phyloP scores from a whole-genome alignment of 2,113 vertebrate species.

The Notechis scutatus region DNA sequence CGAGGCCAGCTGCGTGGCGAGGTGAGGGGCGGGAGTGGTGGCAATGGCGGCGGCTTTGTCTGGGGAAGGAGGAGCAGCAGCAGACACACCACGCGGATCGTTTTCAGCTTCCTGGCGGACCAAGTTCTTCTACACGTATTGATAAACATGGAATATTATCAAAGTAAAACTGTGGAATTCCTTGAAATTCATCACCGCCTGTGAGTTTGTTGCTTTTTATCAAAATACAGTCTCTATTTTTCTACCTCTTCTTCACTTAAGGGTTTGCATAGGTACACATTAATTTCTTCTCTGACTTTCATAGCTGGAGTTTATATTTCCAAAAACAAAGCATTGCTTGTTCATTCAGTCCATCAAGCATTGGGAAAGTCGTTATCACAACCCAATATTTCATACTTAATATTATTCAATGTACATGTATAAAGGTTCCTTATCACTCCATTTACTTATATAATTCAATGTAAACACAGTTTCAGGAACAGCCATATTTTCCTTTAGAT shows the following conservation, averaged over 20 bases:
- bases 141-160: background rate
- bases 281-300: background rate
- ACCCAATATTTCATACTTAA: background rate
- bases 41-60: slow-evolving; percentile 39
- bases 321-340: background rate
- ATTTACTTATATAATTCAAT: background rate
- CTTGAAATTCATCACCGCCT: background rate
- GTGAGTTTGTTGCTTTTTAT: background rate
- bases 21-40: slow-evolving; percentile 6
- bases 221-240: background rate
- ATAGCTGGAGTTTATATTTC: background rate
- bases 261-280: background rate
- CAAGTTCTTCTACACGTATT: background rate
- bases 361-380: background rate
- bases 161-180: background rate
- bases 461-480: background rate
- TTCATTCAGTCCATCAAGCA: background rate
- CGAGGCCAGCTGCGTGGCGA: slow-evolving; percentile 31
- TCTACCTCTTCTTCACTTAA: background rate
- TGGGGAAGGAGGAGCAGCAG: background rate
- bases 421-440: background rate
- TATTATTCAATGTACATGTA: background rate
- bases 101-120: slow-evolving; percentile 29
- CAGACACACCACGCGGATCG: slow-evolving; percentile 2
- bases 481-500: background rate